A percentile compares a stretch with the other conserved stretches of the same genome.
Evolutionary conservation across 2,113 vertebrate species (phyloP).

Genomic region (Ceratotherium simum): DNA sequence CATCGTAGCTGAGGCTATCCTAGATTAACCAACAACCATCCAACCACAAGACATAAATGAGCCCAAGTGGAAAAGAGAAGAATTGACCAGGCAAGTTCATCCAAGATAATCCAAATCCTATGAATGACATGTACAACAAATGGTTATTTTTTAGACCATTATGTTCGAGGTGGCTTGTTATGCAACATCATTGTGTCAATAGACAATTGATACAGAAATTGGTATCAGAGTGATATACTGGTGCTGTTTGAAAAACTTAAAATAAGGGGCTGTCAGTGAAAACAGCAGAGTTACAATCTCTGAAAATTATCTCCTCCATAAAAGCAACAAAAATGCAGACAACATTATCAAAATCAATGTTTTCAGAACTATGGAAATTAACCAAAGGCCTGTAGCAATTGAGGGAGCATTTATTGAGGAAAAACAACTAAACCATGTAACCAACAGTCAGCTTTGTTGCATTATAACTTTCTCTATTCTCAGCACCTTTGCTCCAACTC

Average conservation of each 20-base stretch:
- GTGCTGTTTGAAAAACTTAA: not conserved
- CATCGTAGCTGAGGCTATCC: not conserved
- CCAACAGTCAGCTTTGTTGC: not conserved
- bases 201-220: not conserved
- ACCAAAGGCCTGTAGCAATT: not conserved
- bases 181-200: not conserved
- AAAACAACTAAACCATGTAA: not conserved
- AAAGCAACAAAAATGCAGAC: slow-evolving; percentile 4
- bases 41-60: not conserved
- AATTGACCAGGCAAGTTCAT: not conserved
- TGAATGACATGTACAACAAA: not conserved
- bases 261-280: not conserved
- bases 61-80: not conserved
- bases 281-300: not conserved
- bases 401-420: not conserved
- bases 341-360: slow-evolving; percentile 14
- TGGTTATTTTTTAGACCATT: not conserved
- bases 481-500: not conserved
- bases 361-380: not conserved
- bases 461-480: not conserved
- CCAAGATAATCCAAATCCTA: not conserved
- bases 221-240: not conserved
- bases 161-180: not conserved
- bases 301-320: not conserved
- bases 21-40: not conserved